Base-by-base conservation (phyloP, 2,797 vertebrate genomes). In the Typhlichthys eigenmanni region DNA sequence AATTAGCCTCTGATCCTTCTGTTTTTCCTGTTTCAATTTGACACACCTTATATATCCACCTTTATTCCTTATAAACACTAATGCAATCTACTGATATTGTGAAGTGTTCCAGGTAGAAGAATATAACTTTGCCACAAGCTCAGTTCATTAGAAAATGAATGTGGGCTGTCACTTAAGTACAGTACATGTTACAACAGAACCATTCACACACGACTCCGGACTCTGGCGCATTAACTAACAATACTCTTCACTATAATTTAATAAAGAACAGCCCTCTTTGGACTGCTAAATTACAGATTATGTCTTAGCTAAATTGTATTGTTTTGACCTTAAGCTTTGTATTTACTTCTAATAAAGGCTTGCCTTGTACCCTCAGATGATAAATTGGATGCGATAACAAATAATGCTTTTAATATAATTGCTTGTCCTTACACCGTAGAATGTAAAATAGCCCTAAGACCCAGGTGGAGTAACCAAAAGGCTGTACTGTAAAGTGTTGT, bases 271-370 rank as follows among this genome's bases (percentile, higher is more conserved):
- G 50, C 13, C 55, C 13, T 55, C 14, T 59, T 9, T 29, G 8
- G 8, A 12, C 53, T 16, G 32, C 57, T 47, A 51, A 45, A 48
- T 13, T 12, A 54, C 38, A 68, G 32, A 43, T 54, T 14, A 52
- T 24, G 12, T 53, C 17, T 12, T 46, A 46, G 34, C 55, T 56
- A 55, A 55, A 64, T 68, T 46, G 46, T 53, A 14, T 58, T 2
- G 29, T 51, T 79, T 49, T 60, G 59, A 66, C 74, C 65, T 71
- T 14, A 61, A 56, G 72, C 55, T 66, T 1, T 60, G 51, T 47
- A 24, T 34, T 71, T 74, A 49, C 10, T 67, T 81, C 72, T 74
- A n/a, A 69, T 75, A 67, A 79, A 65, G 59, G 47, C 58, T 66
- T 43, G 51, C 67, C 70, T 68, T 68, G 32, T 70, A 53, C 19